A percentile compares a stretch with the other conserved stretches of the same genome.
phyloP scores from a whole-genome alignment of 2,888 invertebrate genomes.

The Ophion ellenae region DNA sequence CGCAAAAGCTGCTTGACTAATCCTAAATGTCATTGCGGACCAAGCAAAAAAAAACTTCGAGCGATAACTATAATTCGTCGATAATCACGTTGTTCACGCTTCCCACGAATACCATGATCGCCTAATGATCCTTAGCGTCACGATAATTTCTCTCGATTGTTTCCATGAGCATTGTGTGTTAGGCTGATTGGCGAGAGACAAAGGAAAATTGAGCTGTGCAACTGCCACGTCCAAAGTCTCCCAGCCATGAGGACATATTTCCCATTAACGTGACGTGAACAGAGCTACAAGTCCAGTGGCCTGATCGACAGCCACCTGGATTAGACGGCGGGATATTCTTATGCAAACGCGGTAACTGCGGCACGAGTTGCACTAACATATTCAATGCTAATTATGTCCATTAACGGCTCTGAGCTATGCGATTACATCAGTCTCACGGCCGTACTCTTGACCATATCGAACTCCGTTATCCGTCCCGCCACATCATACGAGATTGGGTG shows the following conservation, averaged over 20 bases:
- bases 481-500: slow-evolving; percentile 38
- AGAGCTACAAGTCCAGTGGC: slow-evolving; percentile 45
- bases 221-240: slow-evolving; percentile 33
- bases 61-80: background rate
- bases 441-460: slow-evolving; percentile 70
- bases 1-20: background rate
- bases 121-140: slow-evolving; percentile 2
- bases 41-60: background rate
- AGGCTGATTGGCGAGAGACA: slow-evolving; percentile 1
- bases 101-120: background rate
- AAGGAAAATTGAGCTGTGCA: slow-evolving; percentile 16
- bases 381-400: slow-evolving; percentile 76
- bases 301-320: slow-evolving; percentile 67
- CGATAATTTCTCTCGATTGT: slow-evolving; percentile 10
- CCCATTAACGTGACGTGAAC: slow-evolving; percentile 4
- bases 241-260: slow-evolving; percentile 38
- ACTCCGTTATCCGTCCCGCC: slow-evolving; percentile 38
- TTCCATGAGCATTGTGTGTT: background rate
- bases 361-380: slow-evolving; percentile 69
- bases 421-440: slow-evolving; percentile 71
- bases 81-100: background rate
- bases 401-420: slow-evolving; percentile 69
- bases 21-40: background rate
- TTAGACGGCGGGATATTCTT: slow-evolving; percentile 47
- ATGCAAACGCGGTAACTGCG: slow-evolving; percentile 25